Base-by-base conservation (phyloP, 2,113 vertebrate genomes). In the Paramormyrops kingsleyae region DNA sequence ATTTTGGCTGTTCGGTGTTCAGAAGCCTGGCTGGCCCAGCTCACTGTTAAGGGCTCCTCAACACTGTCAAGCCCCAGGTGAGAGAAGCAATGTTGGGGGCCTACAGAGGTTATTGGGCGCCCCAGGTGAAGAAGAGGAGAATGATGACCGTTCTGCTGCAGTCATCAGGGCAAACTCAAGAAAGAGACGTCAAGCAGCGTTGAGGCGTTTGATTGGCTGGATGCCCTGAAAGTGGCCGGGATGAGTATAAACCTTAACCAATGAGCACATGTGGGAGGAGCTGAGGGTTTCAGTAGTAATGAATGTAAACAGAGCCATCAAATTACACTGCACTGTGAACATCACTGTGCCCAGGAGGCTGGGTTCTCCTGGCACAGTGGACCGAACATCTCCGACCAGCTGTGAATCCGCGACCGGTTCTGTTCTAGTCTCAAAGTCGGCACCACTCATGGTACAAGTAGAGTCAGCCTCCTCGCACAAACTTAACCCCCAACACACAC, bases 281-380 rank as follows among this genome's bases (percentile, higher is more conserved):
- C 70, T 66, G 62, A 31, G 10, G 10, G 62, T 13, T 19, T 84
- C 21, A 46, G 24, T 84, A 42, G 42, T 46, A 9, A 84, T 47
- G 44, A 44, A 46, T 84, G 83, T 84, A 84, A 24, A 84, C 39
- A 47, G 44, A 47, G 83, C 83, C 83, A 84, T 42, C 39, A 84
- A 84, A 84, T 44, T 44, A 47, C 42, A 47, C 74, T 42, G 74
- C 83, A 46, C 83, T 84, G 83, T 84, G 83, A 70, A 84, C 83
- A 42, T 84, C 83, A 47, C 19, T 46, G 42, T 84, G 42, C 3
- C 24, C 44, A 47, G 83, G 83, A 47, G 44, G 21, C 19, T 10
- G 19, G 39, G 83, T 84, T 47, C 83, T 21, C 21, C 83, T 13
- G 44, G 44, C 39, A 84, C 21, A n/a, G 83, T 24, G 83, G 21